Percentiles rank a stretch among this genome's conserved stretches.
phyloP scores from a whole-genome alignment of 2,888 invertebrate species.

The Drosophila sordidula region DNA sequence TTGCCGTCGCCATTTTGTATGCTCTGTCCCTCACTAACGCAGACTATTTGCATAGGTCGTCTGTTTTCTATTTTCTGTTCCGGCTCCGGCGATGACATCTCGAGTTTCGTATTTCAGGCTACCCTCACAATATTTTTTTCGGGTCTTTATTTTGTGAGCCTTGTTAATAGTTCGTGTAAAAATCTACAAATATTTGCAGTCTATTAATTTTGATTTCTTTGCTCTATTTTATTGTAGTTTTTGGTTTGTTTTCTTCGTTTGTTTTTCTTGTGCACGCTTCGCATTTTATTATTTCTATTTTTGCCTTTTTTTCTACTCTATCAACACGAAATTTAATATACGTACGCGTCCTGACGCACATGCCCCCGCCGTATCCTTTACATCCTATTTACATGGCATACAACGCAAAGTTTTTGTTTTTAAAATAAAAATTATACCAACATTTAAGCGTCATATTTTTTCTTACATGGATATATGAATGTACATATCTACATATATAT shows the following conservation, averaged over 20 bases:
- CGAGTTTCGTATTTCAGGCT: slow-evolving; percentile 52
- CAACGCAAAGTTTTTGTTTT: slow-evolving; percentile 52
- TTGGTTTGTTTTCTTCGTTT: slow-evolving; percentile 41
- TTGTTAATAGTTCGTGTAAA: slow-evolving; percentile 85
- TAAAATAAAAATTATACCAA: slow-evolving; percentile 66
- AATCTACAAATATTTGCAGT: slow-evolving; percentile 84
- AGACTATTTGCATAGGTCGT: slow-evolving; percentile 70
- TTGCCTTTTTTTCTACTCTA: slow-evolving; percentile 37
- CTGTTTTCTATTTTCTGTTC: slow-evolving; percentile 16
- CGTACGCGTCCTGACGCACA: slow-evolving; percentile 22
- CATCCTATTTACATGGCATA: slow-evolving; percentile 64
- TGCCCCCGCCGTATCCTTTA: slow-evolving; percentile 17
- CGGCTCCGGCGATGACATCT: slow-evolving; percentile 48
- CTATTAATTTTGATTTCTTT: slow-evolving; percentile 80
- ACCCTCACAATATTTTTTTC: slow-evolving; percentile 13
- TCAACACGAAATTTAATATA: slow-evolving; percentile 77
- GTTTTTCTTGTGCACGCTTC: slow-evolving; percentile 73
- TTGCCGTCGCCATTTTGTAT: slow-evolving; percentile 48
- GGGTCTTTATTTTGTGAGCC: slow-evolving; percentile 47
- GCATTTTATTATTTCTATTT: slow-evolving; percentile 56
- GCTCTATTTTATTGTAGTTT: slow-evolving; percentile 25
- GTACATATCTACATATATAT: slow-evolving; percentile 8
- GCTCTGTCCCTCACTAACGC: slow-evolving; percentile 4
- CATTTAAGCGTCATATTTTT: slow-evolving; percentile 60
- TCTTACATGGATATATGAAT: slow-evolving; percentile 8